A percentile compares a stretch with the other conserved stretches of the same genome.
These are phyloP conservation scores for Oxyteleia sp. DNA, from an alignment of 2,888 invertebrate genomes.

Conservation along the genomic window DNA sequence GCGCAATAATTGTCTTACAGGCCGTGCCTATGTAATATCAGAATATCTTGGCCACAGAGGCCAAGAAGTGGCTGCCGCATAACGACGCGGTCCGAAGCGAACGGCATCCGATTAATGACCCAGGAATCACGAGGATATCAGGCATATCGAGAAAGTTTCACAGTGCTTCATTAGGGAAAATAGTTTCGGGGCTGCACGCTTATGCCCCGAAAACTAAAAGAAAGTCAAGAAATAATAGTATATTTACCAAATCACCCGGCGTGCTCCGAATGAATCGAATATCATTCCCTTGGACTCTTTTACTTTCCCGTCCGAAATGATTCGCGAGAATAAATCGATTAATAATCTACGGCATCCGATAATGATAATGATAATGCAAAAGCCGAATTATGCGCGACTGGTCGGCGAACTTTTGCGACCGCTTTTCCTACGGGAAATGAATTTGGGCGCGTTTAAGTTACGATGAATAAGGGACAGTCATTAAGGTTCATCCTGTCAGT, in stretches of 20 bases:
- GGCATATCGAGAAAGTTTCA: slow-evolving; percentile 84
- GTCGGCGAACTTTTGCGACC: too few species aligned
- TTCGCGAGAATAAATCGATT: slow-evolving; percentile 37
- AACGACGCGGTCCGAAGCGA: slow-evolving; percentile 61
- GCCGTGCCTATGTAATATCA: slow-evolving; percentile 76
- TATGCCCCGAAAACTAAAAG: slow-evolving; percentile 63
- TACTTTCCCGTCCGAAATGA: slow-evolving; percentile 27
- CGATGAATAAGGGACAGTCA: too few species aligned
- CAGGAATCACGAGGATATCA: slow-evolving; percentile 73
- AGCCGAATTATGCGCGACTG: neutral
- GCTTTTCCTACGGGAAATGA: too few species aligned
- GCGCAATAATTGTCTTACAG: slow-evolving; percentile 80
- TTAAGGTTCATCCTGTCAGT: too few species aligned
- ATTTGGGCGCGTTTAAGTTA: too few species aligned
- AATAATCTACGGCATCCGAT: slow-evolving; percentile 15
- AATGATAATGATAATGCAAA: slow-evolving; percentile 18
- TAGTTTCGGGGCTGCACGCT: slow-evolving; percentile 77
- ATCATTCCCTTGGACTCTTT: slow-evolving; percentile 55
- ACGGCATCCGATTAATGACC: slow-evolving; percentile 74
- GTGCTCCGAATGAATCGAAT: slow-evolving; percentile 57
- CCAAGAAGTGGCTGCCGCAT: slow-evolving; percentile 61
- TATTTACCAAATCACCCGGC: slow-evolving; percentile 56
- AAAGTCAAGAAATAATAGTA: slow-evolving; percentile 69
- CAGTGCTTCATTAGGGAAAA: slow-evolving; percentile 82
- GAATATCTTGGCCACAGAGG: slow-evolving; percentile 79